Percentiles rank a stretch among this genome's conserved stretches.
Conservation (phyloP, 2,113 vertebrate genomes). For the Halichoeres trimaculatus region DNA sequence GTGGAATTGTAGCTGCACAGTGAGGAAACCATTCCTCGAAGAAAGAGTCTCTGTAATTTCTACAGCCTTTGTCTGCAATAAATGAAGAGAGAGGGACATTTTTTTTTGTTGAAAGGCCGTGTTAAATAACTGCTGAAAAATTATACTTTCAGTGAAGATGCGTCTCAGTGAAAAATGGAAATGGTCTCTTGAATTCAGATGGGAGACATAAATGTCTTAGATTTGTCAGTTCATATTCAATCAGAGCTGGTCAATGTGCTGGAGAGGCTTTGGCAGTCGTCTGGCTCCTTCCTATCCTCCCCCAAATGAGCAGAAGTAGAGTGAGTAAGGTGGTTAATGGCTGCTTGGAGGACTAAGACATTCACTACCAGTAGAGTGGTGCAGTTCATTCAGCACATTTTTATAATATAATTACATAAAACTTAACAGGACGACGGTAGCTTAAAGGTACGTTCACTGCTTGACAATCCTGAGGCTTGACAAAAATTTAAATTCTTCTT, state of each 20-base stretch:
- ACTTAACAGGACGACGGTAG: conserved; percentile 18
- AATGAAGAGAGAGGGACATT: conserved; percentile 15
- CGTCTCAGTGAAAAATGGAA: conserved; percentile 47
- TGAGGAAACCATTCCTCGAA: conserved; percentile 38
- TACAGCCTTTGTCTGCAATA: conserved; percentile 15
- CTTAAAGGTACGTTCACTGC: conserved; percentile 32
- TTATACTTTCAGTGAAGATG: conserved; percentile 9
- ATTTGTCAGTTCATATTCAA: conserved; percentile 45
- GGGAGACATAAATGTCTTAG: conserved; percentile 46
- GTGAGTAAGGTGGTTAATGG: conserved; percentile 31
- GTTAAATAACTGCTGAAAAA: conserved; percentile 36
- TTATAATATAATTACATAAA: conserved; percentile 28
- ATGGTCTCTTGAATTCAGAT: conserved; percentile 35
- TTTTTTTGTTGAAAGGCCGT: conserved; percentile 18
- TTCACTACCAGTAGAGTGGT: conserved; percentile 14
- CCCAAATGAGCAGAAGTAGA: conserved; percentile 26
- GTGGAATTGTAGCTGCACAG: conserved; percentile 12
- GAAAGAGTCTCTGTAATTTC: conserved; percentile 24
- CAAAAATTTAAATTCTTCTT: conserved; percentile 19
- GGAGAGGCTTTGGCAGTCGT: conserved; percentile 27
- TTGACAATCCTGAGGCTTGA: conserved; percentile 25
- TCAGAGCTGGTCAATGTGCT: conserved; percentile 48
- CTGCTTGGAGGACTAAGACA: conserved; percentile 23
- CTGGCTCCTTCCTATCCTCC: neutral
- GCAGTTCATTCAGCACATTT: conserved; percentile 15